These are phyloP conservation scores for Sigmodon hispidus DNA, from an alignment of 2,113 vertebrate species.

Conservation along the genomic window DNA sequence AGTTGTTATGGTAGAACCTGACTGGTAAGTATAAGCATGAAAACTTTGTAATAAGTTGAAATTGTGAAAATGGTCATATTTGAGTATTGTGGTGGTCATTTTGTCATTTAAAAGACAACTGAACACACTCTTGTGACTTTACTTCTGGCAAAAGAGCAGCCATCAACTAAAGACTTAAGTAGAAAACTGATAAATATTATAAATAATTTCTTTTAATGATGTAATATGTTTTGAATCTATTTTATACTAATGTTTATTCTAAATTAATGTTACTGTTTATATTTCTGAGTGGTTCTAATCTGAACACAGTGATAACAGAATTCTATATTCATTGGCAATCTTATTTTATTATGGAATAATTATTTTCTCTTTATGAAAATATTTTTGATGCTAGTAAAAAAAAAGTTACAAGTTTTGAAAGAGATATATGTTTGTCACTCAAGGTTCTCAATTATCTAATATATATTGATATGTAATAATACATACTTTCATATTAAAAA, in stretches of 20 bases:
- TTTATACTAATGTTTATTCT: neutral
- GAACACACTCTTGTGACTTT: neutral
- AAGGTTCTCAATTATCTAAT: neutral
- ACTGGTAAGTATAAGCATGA: neutral
- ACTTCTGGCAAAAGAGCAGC: slow-evolving; percentile 6
- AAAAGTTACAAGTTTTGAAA: neutral
- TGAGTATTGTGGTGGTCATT: neutral
- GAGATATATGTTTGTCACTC: neutral
- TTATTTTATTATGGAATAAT: neutral
- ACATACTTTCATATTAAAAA: neutral
- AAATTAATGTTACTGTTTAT: neutral
- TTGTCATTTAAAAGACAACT: neutral
- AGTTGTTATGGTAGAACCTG: neutral
- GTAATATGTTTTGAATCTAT: neutral
- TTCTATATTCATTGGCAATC: neutral
- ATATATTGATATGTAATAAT: neutral
- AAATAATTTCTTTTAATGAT: neutral
- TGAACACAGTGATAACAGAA: neutral
- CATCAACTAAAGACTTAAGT: neutral
- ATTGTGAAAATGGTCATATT: neutral
- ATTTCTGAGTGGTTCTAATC: neutral
- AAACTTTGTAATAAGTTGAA: slow-evolving; percentile 22
- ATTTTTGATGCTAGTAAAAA: neutral
- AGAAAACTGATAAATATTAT: neutral
- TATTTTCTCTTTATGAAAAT: neutral